These are phyloP conservation scores for Marcusenius ussheri DNA, from an alignment of 2,113 vertebrate species.

Conservation along the genomic window DNA sequence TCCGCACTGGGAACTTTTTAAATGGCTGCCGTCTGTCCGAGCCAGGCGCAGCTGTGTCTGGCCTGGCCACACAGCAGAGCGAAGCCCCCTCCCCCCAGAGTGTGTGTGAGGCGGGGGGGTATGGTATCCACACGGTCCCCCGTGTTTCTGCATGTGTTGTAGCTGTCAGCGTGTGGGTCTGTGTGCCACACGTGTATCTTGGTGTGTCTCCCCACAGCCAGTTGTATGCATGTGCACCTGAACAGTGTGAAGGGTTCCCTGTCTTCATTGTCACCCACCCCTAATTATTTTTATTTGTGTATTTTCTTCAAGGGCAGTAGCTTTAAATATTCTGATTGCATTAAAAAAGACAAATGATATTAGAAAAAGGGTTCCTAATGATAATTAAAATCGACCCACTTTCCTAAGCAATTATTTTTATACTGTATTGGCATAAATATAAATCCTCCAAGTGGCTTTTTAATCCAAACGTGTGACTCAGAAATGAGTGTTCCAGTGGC, in stretches of 20 bases:
- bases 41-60: background rate
- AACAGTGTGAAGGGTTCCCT: background rate
- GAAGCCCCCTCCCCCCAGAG: background rate
- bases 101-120: background rate
- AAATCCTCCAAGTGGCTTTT: slow-evolving; percentile 7
- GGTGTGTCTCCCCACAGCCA: background rate
- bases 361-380: slow-evolving; percentile 7
- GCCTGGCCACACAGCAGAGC: slow-evolving; percentile 27
- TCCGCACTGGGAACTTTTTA: slow-evolving; percentile 67
- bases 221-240: background rate
- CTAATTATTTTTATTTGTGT: background rate
- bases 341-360: slow-evolving; percentile 12
- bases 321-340: slow-evolving; percentile 17
- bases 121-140: background rate
- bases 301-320: slow-evolving; percentile 9
- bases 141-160: background rate
- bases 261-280: background rate
- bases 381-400: slow-evolving; percentile 21
- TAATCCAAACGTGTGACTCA: slow-evolving; percentile 10
- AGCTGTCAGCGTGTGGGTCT: background rate
- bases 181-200: background rate
- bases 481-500: background rate
- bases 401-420: slow-evolving; percentile 16
- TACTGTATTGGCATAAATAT: slow-evolving; percentile 7
- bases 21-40: slow-evolving; percentile 67